phyloP scores from a whole-genome alignment of 1,140 invertebrate genomes.

The Rhynchophorus ferrugineus region DNA sequence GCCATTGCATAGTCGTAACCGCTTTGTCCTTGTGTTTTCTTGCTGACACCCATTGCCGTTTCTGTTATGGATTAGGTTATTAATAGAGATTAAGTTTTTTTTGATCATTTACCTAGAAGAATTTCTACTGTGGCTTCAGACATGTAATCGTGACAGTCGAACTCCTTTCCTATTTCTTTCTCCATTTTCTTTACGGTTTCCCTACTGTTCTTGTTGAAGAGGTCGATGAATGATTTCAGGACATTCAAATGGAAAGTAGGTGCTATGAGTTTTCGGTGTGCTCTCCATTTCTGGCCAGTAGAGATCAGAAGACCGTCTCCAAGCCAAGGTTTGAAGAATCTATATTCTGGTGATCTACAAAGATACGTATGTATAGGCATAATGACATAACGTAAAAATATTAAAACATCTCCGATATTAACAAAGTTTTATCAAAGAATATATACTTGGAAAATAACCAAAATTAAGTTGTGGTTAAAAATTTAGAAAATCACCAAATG shows the following conservation, averaged over 20 bases:
- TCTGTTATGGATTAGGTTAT: slow-evolving; percentile 42
- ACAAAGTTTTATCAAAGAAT: too few relatives aligned
- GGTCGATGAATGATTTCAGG: slow-evolving; percentile 71
- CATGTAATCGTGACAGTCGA: slow-evolving; percentile 78
- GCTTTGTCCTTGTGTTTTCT: slow-evolving; percentile 63
- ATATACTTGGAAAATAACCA: too few relatives aligned
- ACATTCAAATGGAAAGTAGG: slow-evolving; percentile 79
- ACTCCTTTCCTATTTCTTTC: slow-evolving; percentile 57
- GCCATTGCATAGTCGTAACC: slow-evolving; percentile 76
- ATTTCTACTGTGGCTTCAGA: slow-evolving; percentile 77
- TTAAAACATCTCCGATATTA: not conserved
- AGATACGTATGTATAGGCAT: not conserved
- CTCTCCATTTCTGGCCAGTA: slow-evolving; percentile 69
- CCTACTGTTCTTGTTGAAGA: slow-evolving; percentile 70
- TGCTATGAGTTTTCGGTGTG: slow-evolving; percentile 72
- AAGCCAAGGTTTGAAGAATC: slow-evolving; percentile 84
- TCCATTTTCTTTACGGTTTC: slow-evolving; percentile 57
- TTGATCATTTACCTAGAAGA: slow-evolving; percentile 52
- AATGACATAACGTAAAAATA: too few relatives aligned
- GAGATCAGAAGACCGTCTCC: slow-evolving; percentile 80
- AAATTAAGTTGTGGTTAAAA: too few relatives aligned
- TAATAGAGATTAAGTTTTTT: slow-evolving; percentile 4
- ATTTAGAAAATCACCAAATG: too few relatives aligned
- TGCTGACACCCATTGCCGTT: slow-evolving; percentile 75
- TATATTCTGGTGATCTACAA: slow-evolving; percentile 53